Evolutionary conservation across 2,888 invertebrate genomes (phyloP), one percentile per base, ranked within the genome.

Genomic region (Drosophila atroscutellata): DNA sequence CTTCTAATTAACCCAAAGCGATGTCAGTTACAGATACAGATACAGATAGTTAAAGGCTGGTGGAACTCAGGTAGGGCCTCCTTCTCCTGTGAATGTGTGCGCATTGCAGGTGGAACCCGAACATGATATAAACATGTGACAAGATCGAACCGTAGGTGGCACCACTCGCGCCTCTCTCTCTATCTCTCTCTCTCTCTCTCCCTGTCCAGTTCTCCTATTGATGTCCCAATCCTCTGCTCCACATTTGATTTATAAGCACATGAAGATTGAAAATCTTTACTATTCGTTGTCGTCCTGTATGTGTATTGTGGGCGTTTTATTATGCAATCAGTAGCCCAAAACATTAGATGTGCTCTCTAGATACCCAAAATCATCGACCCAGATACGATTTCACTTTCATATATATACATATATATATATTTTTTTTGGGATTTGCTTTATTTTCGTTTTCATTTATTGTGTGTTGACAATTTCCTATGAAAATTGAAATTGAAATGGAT

Each of bases 321-420:
- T 86, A 87, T 90, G 89, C 82, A 86, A 90, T 90, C 90, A 90
- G 90, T 89, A 86, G 90, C 89, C 62, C 63, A 80, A 72, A 75
- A 71, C 55, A 62, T 45, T 49, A 54, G 61, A 67, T 67, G 20
- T 37, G 26, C 42, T 59, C 52, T 26, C 52, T 42, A 70, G 80
- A 77, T 75, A 64, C 49, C 32, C 34, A n/a, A 64, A 60, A 80
- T 76, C 77, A 67, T 51, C 51, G 73, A 77, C 78, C 83, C 74
- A 83, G 68, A 75, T 86, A 72, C 66, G 72, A 79, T 86, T 79
- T 88, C 86, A 75, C 86, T 86, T 81, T 88, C 71, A 55, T 69
- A 51, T 61, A 62, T 49, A 8, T 30, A 30, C 1, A 30, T 8
- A 30, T 0, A 28, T 9, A 11, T 20, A n/a, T n/a, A n/a, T 42